Conservation (phyloP, 2,113 vertebrate species). For the Vulpes vulpes region DNA sequence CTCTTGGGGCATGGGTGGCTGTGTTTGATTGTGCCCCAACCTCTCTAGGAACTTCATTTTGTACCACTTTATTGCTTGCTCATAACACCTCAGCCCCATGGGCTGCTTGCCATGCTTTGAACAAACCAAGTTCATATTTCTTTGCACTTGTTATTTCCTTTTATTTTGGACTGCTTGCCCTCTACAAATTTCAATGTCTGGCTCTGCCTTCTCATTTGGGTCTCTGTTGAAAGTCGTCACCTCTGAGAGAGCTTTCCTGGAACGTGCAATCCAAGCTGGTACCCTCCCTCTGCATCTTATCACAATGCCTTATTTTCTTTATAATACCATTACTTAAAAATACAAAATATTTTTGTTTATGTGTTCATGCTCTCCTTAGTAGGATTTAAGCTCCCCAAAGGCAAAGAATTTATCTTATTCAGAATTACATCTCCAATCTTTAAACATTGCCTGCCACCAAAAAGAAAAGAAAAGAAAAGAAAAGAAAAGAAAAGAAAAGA, state of each 20-base stretch:
- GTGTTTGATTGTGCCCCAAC: too few species aligned
- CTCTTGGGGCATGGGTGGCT: not conserved
- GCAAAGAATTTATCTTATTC: not conserved
- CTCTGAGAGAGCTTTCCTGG: not conserved
- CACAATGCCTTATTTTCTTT: not conserved
- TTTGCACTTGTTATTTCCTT: not conserved
- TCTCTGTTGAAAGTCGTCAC: not conserved
- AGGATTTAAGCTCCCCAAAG: not conserved
- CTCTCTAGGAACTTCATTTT: not conserved
- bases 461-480: not conserved
- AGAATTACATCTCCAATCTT: not conserved
- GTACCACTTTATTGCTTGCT: not conserved
- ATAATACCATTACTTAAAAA: not conserved
- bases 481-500: not conserved
- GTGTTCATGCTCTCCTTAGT: not conserved
- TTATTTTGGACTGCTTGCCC: not conserved
- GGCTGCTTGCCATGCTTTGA: not conserved
- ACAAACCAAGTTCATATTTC: not conserved
- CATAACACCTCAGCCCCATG: accelerated
- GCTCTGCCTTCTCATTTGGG: not conserved
- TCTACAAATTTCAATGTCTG: not conserved
- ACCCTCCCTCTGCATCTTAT: not conserved
- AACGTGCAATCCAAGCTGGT: not conserved
- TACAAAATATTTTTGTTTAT: not conserved
- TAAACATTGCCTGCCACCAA: not conserved